Evolutionary conservation across 2,888 invertebrate genomes (phyloP), one percentile per base, ranked within the genome.

Genomic region (Margaritifera margaritifera): DNA sequence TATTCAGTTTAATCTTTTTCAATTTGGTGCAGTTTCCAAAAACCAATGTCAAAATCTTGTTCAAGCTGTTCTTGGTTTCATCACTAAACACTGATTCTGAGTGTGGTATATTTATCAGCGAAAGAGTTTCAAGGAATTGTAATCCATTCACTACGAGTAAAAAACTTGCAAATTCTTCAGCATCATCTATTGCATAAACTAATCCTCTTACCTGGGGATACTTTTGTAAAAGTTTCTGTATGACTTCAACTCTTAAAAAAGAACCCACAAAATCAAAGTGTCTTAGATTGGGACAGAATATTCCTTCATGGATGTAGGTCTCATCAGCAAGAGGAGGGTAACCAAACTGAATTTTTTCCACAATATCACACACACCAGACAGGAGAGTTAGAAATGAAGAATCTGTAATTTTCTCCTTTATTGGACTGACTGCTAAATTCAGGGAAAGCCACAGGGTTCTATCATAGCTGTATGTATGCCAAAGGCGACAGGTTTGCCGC

Each of bases 401-500:
- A 31, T 75, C 62, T 20, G 67, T 68, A 57, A 78, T 69, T 42
- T 60, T 58, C 24, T 68, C 59, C 18, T 75, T 64, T 19, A 66
- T 58, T 4, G 50, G 55, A 52, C 69, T 71, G 20, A 66, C 62
- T 15, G 64, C 56, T 50, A 77, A 58, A 55, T 74, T 64, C 27
- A 81, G 54, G 3, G 31, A 59, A 64, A 71, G 74, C 79, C 79
- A 81, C 6, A 79, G 71, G 25, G 60, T 57, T 19, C 68, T 68
- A 60, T 78, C 72, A 52, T 71, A 69, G 22, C 77, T 78, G 5
- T 78, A 71, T 18, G 62, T 64, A 58, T 77, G 56, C 81, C 79
- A 79, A 19, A 66, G n/a, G 22, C 27, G 69, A 65, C 81, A 81
- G 1, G 77, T 75, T 42, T 67, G 57, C 56, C 78, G 58, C 4